Percentiles rank a stretch among this genome's conserved stretches.
These are phyloP conservation scores for Frieseomelitta varia DNA, from an alignment of 1,140 invertebrate species.

Conservation along the genomic window DNA sequence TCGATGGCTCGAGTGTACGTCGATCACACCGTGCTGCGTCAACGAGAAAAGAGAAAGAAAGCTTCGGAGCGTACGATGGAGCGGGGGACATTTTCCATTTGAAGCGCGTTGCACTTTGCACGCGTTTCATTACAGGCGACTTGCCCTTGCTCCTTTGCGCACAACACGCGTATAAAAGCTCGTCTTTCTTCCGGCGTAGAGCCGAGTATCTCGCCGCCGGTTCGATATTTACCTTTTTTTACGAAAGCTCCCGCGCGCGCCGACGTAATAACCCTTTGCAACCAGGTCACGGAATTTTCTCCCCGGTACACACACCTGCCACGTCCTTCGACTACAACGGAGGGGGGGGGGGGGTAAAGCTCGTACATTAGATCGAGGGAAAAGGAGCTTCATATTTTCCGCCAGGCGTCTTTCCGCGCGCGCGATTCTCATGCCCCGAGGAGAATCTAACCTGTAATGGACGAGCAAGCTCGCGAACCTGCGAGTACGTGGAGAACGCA, in stretches of 20 bases:
- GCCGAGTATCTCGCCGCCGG: background rate
- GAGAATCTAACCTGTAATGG: background rate
- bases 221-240: slow-evolving; percentile 37
- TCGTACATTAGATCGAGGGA: slow-evolving; percentile 7
- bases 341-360: background rate
- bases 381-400: slow-evolving; percentile 28
- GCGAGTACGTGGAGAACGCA: background rate
- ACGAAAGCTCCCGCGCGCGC: background rate
- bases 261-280: slow-evolving; percentile 44
- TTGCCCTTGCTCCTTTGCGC: background rate
- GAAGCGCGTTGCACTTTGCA: background rate
- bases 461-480: background rate
- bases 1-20: no score
- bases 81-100: background rate
- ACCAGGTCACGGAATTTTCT: slow-evolving; percentile 46
- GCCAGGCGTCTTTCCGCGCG: background rate
- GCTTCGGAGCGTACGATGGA: background rate
- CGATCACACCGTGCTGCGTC: no score
- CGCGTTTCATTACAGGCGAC: background rate
- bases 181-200: background rate
- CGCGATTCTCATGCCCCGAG: slow-evolving; percentile 23
- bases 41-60: background rate
- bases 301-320: background rate
- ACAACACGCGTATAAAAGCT: background rate
- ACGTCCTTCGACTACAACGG: background rate